Conservation (phyloP, 2,113 vertebrate species). For the Grammomys surdaster region DNA sequence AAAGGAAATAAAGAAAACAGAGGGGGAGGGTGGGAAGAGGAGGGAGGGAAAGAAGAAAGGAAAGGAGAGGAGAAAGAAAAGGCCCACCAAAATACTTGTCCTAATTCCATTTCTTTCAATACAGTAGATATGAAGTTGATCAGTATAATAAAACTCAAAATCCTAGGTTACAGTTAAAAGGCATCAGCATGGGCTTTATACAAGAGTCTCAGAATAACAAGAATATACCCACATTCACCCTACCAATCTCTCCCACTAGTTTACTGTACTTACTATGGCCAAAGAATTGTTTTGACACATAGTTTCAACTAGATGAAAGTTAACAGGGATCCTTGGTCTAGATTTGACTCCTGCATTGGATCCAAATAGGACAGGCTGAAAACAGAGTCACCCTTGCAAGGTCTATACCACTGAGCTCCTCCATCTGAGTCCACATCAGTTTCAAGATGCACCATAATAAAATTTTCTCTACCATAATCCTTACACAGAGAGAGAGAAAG, state of each 20-base stretch:
- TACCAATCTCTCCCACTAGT: not conserved
- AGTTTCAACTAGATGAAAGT: not conserved
- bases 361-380: not conserved
- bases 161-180: constrained; percentile 3
- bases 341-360: not conserved
- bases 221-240: not conserved
- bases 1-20: too few relatives aligned
- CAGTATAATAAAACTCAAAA: not conserved
- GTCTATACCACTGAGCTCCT: not conserved
- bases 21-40: rapidly evolving
- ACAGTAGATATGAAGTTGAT: not conserved
- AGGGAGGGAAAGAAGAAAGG: too few relatives aligned
- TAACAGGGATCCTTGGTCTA: not conserved
- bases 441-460: not conserved
- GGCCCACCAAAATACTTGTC: not conserved
- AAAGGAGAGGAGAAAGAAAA: not conserved
- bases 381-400: not conserved
- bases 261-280: not conserved
- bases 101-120: not conserved
- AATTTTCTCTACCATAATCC: not conserved
- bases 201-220: not conserved
- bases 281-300: not conserved
- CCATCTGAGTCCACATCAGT: not conserved
- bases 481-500: not conserved
- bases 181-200: not conserved